A percentile compares a stretch with the other conserved stretches of the same genome.
Conservation (phyloP, 2,797 vertebrate species). For the Pseudotriccus pelzelni region DNA sequence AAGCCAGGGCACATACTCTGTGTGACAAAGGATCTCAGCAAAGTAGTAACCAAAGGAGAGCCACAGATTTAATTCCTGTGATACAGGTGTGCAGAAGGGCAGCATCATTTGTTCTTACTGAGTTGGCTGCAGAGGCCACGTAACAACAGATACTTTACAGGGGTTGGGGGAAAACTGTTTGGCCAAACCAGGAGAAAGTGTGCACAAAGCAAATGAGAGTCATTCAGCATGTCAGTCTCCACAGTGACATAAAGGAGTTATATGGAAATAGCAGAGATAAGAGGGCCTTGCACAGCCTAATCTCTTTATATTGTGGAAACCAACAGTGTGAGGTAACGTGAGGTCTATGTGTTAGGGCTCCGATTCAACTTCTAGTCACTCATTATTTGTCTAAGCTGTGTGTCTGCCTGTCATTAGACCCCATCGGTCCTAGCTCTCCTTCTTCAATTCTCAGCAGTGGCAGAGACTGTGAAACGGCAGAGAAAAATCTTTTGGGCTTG, state of each 20-base stretch:
- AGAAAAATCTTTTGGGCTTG: background rate
- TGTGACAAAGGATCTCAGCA: background rate
- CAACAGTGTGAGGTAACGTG: background rate
- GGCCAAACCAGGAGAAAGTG: background rate
- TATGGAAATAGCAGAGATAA: background rate
- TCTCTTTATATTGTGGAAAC: background rate
- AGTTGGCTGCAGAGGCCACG: background rate
- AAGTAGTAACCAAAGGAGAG: background rate
- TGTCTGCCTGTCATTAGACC: background rate
- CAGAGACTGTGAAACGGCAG: background rate
- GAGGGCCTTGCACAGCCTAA: background rate
- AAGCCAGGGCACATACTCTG: background rate
- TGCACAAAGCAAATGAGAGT: background rate
- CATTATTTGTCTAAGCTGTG: background rate
- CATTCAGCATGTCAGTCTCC: background rate
- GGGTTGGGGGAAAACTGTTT: background rate
- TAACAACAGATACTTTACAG: background rate
- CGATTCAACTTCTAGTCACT: background rate
- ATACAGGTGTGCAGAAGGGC: background rate
- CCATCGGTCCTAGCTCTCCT: background rate
- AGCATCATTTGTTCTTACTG: background rate
- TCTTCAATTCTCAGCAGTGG: background rate
- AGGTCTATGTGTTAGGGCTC: background rate
- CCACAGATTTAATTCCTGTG: background rate
- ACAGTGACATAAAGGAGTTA: background rate